Conservation (phyloP, 2,888 invertebrate genomes). For the Patella caerulea region DNA sequence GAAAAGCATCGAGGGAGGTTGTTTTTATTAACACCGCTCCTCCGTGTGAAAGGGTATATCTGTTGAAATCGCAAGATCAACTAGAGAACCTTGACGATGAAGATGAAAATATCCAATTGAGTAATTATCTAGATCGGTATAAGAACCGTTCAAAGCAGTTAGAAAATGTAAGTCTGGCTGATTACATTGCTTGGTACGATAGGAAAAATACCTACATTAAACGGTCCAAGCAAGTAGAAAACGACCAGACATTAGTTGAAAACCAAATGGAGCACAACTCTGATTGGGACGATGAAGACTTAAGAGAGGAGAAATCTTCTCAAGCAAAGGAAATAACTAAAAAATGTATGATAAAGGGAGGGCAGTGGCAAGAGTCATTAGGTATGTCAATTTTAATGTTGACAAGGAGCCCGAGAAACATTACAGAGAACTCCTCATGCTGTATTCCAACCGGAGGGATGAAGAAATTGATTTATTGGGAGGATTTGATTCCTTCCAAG, state of each 20-base stretch:
- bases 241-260: too few species aligned
- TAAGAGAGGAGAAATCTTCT: slow-evolving; percentile 5
- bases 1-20: slow-evolving; percentile 30
- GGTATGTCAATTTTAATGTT: slow-evolving; percentile 41
- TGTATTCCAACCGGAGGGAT: slow-evolving; percentile 50
- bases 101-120: slow-evolving; percentile 32
- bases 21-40: slow-evolving; percentile 45
- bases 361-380: slow-evolving; percentile 24
- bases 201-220: neutral
- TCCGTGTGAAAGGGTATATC: too few species aligned
- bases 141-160: slow-evolving; percentile 31
- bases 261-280: too few species aligned
- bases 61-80: too few species aligned
- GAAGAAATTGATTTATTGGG: slow-evolving; percentile 39
- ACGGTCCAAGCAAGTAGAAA: too few species aligned
- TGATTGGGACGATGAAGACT: too few species aligned
- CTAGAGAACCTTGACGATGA: too few species aligned
- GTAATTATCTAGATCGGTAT: slow-evolving; percentile 37
- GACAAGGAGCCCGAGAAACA: slow-evolving; percentile 47
- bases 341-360: slow-evolving; percentile 15
- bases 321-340: slow-evolving; percentile 25
- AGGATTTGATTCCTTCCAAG: neutral
- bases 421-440: slow-evolving; percentile 53
- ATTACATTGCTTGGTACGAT: slow-evolving; percentile 35
- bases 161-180: slow-evolving; percentile 32